Conservation (phyloP, 2,113 vertebrate genomes). For the Tachuris rubrigastra region DNA sequence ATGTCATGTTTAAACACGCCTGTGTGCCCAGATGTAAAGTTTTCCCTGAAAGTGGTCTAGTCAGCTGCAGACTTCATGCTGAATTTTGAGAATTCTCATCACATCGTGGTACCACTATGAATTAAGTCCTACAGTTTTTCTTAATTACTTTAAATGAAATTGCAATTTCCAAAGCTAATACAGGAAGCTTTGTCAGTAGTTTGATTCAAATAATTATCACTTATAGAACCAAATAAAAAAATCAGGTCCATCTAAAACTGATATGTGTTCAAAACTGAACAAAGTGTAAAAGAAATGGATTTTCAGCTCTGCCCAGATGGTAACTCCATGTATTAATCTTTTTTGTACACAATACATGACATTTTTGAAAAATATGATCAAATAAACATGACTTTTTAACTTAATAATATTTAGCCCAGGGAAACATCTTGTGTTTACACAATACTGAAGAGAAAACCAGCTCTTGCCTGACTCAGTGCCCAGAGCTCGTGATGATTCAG, state of each 20-base stretch:
- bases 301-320: not conserved
- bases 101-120: not conserved
- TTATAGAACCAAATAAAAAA: not conserved
- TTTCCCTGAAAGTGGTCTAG: not conserved
- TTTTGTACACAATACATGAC: not conserved
- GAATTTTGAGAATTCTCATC: not conserved
- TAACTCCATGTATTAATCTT: not conserved
- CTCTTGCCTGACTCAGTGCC: conserved; percentile 37
- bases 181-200: not conserved
- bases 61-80: not conserved
- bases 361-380: not conserved
- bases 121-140: not conserved
- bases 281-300: not conserved
- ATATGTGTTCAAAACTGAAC: not conserved
- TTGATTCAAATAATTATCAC: not conserved
- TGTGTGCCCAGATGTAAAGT: not conserved
- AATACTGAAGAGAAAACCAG: conserved; percentile 46
- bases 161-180: not conserved
- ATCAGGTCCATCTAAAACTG: not conserved
- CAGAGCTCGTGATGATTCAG: conserved; percentile 53
- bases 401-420: conserved; percentile 50
- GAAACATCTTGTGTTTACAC: conserved; percentile 61
- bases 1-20: not conserved
- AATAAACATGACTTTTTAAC: conserved; percentile 41
- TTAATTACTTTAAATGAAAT: not conserved